Base-by-base conservation (phyloP, 2,797 vertebrate genomes). In the Danio tinwini region DNA sequence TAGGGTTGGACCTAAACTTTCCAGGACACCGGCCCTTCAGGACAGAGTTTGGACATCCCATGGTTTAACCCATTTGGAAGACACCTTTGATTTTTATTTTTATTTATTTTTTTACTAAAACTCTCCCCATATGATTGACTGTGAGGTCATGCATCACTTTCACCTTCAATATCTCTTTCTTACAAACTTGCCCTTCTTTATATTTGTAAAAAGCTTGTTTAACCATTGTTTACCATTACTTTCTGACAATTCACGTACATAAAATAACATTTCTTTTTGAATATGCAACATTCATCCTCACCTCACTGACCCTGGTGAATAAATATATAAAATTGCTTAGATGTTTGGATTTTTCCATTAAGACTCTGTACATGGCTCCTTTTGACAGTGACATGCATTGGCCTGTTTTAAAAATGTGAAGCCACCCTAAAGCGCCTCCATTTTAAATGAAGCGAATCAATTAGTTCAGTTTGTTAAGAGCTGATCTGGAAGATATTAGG, bases 401-500 rank as follows among this genome's bases (percentile, higher is more conserved):
- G 61, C 49, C 76, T 16, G 14, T 19, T n/a, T 42, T 72, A 59
- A 78, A 49, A 12, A 53, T 47, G 7, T 62, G 47, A 74, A 82
- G 77, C 59, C 29, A 59, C 59, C 58, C 72, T 50, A 73, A 82
- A 68, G 53, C 76, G 76, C 14, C 64, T 73, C 52, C 9, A 44
- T 78, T 73, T 81, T 44, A 79, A 62, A 49, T 37, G 29, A 64
- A 39, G 17, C n/a, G 16, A 84, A 83, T 76, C 72, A 74, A 83
- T 81, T 83, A 19, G 78, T 61, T 74, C 62, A n/a, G 14, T 80
- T 80, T 61, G 65, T 80, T 81, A 74, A 21, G 75, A 76, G 39
- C 55, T 44, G 49, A 74, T 68, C 62, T 73, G 82, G 74, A 80
- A 79, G 58, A 76, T 80, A 81, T 86, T 74, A 56, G 49, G 62